Base-by-base conservation (phyloP, 1,140 invertebrate species). In the Leptinotarsa texana region DNA sequence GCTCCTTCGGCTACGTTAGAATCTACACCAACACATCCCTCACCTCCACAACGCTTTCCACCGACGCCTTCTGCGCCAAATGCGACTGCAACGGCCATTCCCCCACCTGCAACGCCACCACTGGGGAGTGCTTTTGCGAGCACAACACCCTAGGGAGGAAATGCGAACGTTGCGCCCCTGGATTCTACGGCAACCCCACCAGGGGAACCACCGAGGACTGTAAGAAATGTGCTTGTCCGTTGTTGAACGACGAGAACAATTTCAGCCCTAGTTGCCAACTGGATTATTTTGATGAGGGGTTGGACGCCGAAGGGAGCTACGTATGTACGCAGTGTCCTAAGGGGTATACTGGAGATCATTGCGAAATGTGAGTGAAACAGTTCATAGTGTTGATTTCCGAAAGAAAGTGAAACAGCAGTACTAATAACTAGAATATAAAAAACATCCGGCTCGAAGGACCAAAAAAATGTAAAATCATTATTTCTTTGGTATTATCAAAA, bases 81-180 rank as follows among this genome's bases (percentile, higher is more conserved):
- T 98, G 97, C 81, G 90, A 96, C 73, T 98, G 97, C 84, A 93
- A 98, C 84, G 92, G 93, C 3, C 96, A 98, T 85, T 92, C 95
- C 0, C 86, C 88, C n/a, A 89, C 90, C 1, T 98, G 97, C 83
- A 92, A 97, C 88, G 22, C 78, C 15, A 49, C 77, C 33, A 79
- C 76, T 17, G 76, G 93, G 15, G 89, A 92, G 77, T 98, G 96
- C 82, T 88, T 92, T 75, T 93, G 92, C 83, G 86, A 88, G 78
- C 90, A 91, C 80, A 90, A 91, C 77, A 91, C 90, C 0, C 89
- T 88, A 1, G 90, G 90, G 5, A 88, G 88, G 51, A 89, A 88
- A 77, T 99, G 98, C 86, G 95, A 97, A 78, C 86, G 90, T 63
- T 99, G 98, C 85, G 86, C 91, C 8, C 86, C 89, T 13, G 98